A percentile compares a stretch with the other conserved stretches of the same genome.
Conservation (phyloP, 2,888 invertebrate genomes). For the Slavum lentiscoides region DNA sequence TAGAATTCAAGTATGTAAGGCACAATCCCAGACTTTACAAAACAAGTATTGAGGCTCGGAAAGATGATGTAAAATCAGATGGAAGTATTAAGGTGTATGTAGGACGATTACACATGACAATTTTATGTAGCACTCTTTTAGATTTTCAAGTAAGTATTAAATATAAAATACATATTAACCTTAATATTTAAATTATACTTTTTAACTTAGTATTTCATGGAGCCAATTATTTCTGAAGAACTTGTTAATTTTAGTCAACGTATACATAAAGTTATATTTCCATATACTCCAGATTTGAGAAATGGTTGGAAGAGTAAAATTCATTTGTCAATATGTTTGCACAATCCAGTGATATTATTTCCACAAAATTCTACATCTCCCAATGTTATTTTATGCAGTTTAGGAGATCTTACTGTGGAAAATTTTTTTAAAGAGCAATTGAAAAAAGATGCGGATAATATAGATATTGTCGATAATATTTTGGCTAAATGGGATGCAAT, state of each 20-base stretch:
- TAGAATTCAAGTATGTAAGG: slow-evolving; percentile 77
- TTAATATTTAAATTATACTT: slow-evolving; percentile 41
- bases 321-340: slow-evolving; percentile 69
- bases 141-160: slow-evolving; percentile 66
- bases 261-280: slow-evolving; percentile 61
- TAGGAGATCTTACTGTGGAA: slow-evolving; percentile 76
- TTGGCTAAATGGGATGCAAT: slow-evolving; percentile 71
- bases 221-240: slow-evolving; percentile 62
- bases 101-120: slow-evolving; percentile 73
- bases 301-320: slow-evolving; percentile 64
- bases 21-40: slow-evolving; percentile 67
- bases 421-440: slow-evolving; percentile 74
- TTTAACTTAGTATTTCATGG: slow-evolving; percentile 64
- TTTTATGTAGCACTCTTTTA: slow-evolving; percentile 69
- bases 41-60: slow-evolving; percentile 62
- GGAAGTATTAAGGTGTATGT: slow-evolving; percentile 72
- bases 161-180: background rate
- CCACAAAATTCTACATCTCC: slow-evolving; percentile 81
- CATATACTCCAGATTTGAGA: slow-evolving; percentile 60
- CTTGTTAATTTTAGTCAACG: slow-evolving; percentile 55
- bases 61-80: slow-evolving; percentile 66
- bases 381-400: slow-evolving; percentile 74
- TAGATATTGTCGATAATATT: slow-evolving; percentile 71
- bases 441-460: slow-evolving; percentile 54
- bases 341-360: slow-evolving; percentile 74